phyloP scores from a whole-genome alignment of 2,797 vertebrate species.

The Steatocranus sp. region DNA sequence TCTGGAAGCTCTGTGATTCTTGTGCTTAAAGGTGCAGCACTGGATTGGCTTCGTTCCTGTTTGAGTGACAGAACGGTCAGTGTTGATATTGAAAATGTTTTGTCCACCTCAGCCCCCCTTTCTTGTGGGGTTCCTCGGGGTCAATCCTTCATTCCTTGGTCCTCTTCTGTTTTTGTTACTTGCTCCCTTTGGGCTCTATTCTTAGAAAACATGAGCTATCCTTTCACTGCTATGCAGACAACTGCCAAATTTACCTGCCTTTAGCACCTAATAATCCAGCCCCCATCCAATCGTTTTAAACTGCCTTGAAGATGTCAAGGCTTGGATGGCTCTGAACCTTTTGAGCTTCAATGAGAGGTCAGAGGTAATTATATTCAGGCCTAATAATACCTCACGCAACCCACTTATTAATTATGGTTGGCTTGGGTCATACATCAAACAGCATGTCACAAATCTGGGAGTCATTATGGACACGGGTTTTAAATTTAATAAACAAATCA shows the following conservation, averaged over 20 bases:
- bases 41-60: accelerated
- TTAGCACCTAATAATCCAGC: background rate
- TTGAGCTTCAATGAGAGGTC: background rate
- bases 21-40: background rate
- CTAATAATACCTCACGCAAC: background rate
- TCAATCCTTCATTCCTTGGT: accelerated
- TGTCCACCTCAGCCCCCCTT: background rate
- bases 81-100: background rate
- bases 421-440: background rate
- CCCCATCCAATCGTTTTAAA: background rate
- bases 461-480: background rate
- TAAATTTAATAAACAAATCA: background rate
- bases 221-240: background rate
- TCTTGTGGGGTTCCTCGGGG: background rate
- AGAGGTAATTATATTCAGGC: background rate
- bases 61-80: background rate
- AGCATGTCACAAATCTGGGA: background rate
- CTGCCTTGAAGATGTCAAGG: background rate
- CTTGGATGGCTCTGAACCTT: background rate
- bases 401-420: background rate
- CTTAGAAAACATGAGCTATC: background rate
- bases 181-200: background rate
- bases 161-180: background rate
- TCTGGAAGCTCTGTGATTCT: background rate
- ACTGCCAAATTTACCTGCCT: background rate